These are phyloP conservation scores for Darevskia mixta DNA, from an alignment of 2,797 vertebrate species.

Conservation along the genomic window DNA sequence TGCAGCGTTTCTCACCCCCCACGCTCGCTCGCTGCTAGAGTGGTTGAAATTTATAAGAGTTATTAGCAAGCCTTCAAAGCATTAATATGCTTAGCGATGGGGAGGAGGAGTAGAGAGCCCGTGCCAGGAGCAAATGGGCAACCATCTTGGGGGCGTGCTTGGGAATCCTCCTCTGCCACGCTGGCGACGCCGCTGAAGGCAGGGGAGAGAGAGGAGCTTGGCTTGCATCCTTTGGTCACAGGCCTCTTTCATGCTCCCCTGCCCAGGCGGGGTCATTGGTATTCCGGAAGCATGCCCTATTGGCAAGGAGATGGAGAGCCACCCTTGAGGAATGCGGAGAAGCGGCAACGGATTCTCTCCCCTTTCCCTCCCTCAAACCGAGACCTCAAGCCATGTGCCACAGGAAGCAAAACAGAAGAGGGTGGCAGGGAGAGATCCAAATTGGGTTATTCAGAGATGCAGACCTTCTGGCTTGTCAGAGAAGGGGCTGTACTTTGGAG, in stretches of 20 bases:
- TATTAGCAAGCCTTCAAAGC: neutral
- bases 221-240: neutral
- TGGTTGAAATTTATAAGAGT: neutral
- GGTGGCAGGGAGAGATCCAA: neutral
- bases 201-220: neutral
- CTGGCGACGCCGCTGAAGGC: neutral
- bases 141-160: neutral
- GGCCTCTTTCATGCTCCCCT: conserved; percentile 3
- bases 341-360: rapidly evolving
- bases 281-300: conserved; percentile 6
- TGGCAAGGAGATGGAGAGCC: conserved; percentile 74
- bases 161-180: neutral
- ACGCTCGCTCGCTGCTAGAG: neutral
- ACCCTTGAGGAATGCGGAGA: conserved; percentile 63
- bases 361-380: rapidly evolving
- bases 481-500: neutral
- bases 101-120: neutral
- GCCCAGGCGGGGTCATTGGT: neutral
- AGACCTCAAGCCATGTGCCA: rapidly evolving
- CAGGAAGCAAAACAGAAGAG: neutral
- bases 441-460: neutral
- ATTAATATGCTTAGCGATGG: neutral
- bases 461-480: neutral
- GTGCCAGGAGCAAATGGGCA: neutral
- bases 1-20: neutral